phyloP scores from a whole-genome alignment of 1,140 invertebrate genomes.

The Lepidurus apus region DNA sequence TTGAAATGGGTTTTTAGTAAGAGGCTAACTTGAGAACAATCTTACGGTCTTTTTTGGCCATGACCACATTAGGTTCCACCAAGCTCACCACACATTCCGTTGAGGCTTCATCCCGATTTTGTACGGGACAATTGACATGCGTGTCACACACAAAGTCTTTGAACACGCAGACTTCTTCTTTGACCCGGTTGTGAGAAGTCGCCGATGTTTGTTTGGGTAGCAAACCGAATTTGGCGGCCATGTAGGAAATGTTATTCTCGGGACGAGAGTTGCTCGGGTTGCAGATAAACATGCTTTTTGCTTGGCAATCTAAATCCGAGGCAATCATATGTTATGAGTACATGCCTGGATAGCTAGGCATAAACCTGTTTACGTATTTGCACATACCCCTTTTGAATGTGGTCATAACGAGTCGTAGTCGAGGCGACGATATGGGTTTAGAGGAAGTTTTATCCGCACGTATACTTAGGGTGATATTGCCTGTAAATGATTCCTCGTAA shows the following conservation, averaged over 20 bases:
- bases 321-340: neutral
- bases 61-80: neutral
- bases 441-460: neutral
- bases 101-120: conserved; percentile 2
- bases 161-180: neutral
- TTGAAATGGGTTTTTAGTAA: neutral
- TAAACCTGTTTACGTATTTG: neutral
- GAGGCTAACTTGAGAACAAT: neutral
- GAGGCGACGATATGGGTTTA: neutral
- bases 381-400: neutral
- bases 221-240: neutral
- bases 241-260: neutral
- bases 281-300: neutral
- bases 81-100: neutral
- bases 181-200: neutral
- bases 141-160: neutral
- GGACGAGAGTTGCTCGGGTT: neutral
- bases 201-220: neutral
- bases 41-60: neutral
- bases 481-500: neutral
- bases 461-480: neutral
- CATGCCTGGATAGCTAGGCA: neutral
- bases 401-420: neutral
- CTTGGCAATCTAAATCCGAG: neutral
- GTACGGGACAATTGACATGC: neutral